Base-by-base conservation (phyloP, 2,797 vertebrate species). In the Eulemur albifrons region DNA sequence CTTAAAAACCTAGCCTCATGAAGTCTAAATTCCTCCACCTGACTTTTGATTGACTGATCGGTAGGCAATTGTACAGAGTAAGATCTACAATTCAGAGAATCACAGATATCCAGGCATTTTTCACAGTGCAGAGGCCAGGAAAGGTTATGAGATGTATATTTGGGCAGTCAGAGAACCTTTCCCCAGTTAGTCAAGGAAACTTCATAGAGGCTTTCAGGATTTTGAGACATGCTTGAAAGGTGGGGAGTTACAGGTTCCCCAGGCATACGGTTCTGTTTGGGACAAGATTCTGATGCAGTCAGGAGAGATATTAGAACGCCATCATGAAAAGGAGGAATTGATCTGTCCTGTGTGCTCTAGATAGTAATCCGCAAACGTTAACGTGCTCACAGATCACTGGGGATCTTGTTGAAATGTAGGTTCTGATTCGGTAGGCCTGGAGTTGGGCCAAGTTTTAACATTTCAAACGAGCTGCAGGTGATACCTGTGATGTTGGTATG, bases 11-110 rank as follows among this genome's bases (percentile, higher is more conserved):
- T 72, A 89, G 72, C 38, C 38, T 63, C 27, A 54, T 50, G 32
- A 88, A 82, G n/a, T 72, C 35, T 75, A 52, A 95, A 83, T 84
- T 86, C 13, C 20, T 90, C 57, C 59, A 45, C 63, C 85, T 93
- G 88, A 93, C 80, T 93, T 94, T 70, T 95, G 94, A 90, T 86
- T 93, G 88, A 96, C 69, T 95, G 85, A 92, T 13, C 97, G 52
- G 83, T 65, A 80, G n/a, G 52, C 82, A 76, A 75, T 80, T 38
- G 30, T 70, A 45, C 17, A 72, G n/a, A 76, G 18, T 82, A 87
- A 93, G 4, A 93, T 27, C 32, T 72, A 67, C 70, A 88, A 86
- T 83, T 88, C 67, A 90, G 17, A 93, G 32, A 77, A 93, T 92
- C 73, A 79, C 69, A 96, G 85, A 76, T 88, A 92, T 43, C 35